phyloP scores from a whole-genome alignment of 2,888 invertebrate genomes.

The Parnassius mnemosyne region DNA sequence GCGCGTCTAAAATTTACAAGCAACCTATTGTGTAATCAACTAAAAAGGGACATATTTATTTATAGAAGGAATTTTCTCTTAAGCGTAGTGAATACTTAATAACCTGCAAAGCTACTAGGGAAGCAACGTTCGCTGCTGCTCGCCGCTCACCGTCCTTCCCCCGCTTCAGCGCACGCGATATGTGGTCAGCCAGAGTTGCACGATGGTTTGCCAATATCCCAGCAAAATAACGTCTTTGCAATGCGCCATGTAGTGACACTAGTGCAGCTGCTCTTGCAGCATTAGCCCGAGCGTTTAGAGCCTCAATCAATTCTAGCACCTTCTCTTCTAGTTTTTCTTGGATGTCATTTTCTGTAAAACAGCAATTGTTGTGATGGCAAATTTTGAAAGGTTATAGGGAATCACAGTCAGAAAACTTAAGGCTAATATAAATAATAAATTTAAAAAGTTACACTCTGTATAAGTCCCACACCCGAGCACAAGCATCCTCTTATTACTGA shows the following conservation, averaged over 20 bases:
- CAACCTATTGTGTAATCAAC: too few species aligned
- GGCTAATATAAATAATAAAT: too few species aligned
- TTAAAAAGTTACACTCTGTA: too few species aligned
- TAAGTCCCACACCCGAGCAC: too few species aligned
- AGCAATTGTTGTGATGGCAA: too few species aligned
- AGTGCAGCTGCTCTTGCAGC: conserved; percentile 89
- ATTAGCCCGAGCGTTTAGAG: conserved; percentile 92
- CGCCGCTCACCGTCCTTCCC: conserved; percentile 91
- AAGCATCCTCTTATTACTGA: too few species aligned
- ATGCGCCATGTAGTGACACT: conserved; percentile 85
- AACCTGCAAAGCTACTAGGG: conserved; percentile 91
- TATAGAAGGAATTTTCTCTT: neutral
- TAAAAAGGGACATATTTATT: neutral
- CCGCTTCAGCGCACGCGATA: conserved; percentile 90
- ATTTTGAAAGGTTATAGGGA: too few species aligned
- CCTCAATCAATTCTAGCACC: conserved; percentile 92
- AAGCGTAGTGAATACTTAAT: neutral
- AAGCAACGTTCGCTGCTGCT: conserved; percentile 89
- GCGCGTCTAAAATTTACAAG: too few species aligned
- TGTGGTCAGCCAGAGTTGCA: conserved; percentile 89
- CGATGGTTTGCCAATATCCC: conserved; percentile 88
- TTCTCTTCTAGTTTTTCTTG: conserved; percentile 91
- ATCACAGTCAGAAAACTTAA: too few species aligned
- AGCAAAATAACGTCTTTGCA: conserved; percentile 89
- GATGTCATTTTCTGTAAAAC: conserved; percentile 71